Conservation (phyloP, 1,140 invertebrate genomes). For the Drosophila ohnishii region DNA sequence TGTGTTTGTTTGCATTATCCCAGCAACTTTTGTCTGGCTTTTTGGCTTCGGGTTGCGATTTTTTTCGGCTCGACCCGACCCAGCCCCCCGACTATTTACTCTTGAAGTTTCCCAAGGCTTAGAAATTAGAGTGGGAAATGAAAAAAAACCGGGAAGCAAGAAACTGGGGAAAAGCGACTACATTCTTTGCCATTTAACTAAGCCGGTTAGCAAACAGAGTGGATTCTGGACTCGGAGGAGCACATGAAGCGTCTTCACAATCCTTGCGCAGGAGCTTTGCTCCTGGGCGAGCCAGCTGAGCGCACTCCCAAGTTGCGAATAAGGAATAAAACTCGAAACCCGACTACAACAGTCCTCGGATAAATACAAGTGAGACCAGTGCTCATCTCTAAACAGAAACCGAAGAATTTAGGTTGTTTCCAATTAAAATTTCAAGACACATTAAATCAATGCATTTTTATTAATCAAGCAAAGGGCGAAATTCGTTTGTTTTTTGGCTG, state of each 20-base stretch:
- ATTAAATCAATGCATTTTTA: constrained; percentile 27
- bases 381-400: neutral
- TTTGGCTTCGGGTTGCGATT: constrained; percentile 55
- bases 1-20: constrained; percentile 60
- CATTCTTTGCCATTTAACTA: constrained; percentile 73
- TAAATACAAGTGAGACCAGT: neutral
- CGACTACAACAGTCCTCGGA: neutral
- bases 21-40: constrained; percentile 65
- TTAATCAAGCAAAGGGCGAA: constrained; percentile 29
- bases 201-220: constrained; percentile 63
- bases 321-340: neutral
- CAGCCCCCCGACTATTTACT: constrained; percentile 49
- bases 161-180: constrained; percentile 7
- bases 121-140: constrained; percentile 18
- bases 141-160: neutral
- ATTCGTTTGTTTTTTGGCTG: constrained; percentile 33
- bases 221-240: constrained; percentile 1
- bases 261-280: neutral
- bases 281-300: neutral
- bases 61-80: constrained; percentile 30
- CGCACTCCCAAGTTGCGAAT: neutral
- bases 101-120: constrained; percentile 36
- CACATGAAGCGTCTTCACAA: constrained; percentile 13
- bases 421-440: constrained; percentile 12
- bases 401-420: neutral